Base-by-base conservation (phyloP, 2,888 invertebrate species). In the Clusia tigrina region DNA sequence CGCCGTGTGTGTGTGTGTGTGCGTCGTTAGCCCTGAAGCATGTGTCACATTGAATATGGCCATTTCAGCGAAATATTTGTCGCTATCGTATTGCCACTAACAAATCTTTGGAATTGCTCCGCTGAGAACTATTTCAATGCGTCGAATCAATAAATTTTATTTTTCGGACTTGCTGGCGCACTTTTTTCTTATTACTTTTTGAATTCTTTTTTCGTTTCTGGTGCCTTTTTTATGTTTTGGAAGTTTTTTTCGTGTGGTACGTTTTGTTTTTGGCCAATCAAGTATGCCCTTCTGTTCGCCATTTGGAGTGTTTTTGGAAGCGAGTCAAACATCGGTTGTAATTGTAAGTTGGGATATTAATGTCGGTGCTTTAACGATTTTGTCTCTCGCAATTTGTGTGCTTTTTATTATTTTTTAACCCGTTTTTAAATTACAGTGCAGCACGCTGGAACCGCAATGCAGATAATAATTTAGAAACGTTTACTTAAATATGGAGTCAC, bases 91-190 rank as follows among this genome's bases (percentile, higher is more conserved):
- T 9, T 48, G 48, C 48, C 12, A 32, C 32, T 48, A 48, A 73
- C 75, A 75, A 76, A 75, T 79, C 78, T 80, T 79, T 72, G 69
- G 70, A 79, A 78, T 80, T 75, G 80, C 79, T 73, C 78, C 80
- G 66, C 67, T 69, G 78, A 78, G 78, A 78, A 80, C 80, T 74
- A 80, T 78, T 80, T 78, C 78, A 77, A 77, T 78, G 78, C 78
- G 78, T 77, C 78, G 77, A 78, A 78, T 80, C 78, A 71, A 78
- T 78, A 78, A 78, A 78, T 78, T 79, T 67, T 67, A 48, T 48
- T 48, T 48, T 48, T 48, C 18, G 48, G 42, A 42, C 42, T 42
- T 42, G 10, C 42, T 17, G 42, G 42, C 42, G 42, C 42, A 42
- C n/a, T 42, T 42, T 42, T 42, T 15, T 17, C 42, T 12, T 32